A percentile compares a stretch with the other conserved stretches of the same genome.
These are phyloP conservation scores for Ommatoiulus sabulosus DNA, from an alignment of 2,888 invertebrate genomes.

Conservation along the genomic window DNA sequence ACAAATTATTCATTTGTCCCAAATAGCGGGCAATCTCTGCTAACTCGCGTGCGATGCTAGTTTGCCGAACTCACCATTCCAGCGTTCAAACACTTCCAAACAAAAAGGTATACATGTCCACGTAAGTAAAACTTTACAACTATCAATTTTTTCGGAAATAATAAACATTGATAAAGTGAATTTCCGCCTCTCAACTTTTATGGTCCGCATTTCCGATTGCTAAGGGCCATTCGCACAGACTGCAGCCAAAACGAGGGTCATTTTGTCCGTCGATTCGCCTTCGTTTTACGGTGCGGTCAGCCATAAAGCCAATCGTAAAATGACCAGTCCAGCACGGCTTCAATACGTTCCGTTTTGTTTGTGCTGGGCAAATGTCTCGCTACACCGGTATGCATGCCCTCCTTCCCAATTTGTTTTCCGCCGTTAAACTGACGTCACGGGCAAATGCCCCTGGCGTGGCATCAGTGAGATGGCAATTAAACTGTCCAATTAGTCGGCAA, in stretches of 20 bases:
- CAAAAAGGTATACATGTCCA: neutral
- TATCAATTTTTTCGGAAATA: neutral
- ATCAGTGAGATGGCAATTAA: neutral
- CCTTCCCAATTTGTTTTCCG: conserved; percentile 3
- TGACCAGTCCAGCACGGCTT: neutral
- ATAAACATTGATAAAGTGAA: neutral
- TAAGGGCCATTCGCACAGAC: neutral
- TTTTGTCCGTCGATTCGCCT: neutral
- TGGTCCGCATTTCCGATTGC: neutral
- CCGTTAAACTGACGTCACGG: neutral
- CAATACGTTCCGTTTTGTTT: neutral
- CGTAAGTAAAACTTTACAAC: neutral
- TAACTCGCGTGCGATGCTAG: neutral
- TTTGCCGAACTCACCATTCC: no score
- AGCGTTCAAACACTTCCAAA: neutral
- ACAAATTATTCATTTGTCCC: neutral
- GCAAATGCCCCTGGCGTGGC: neutral
- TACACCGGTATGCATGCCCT: neutral
- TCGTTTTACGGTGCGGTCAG: conserved; percentile 32
- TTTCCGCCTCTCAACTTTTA: neutral
- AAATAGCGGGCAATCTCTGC: neutral
- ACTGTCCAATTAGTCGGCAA: conserved; percentile 17
- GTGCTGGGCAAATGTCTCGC: neutral
- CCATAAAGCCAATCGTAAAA: conserved; percentile 45
- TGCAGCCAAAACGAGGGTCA: neutral